These are phyloP conservation scores for Perodicticus potto DNA, from an alignment of 2,797 vertebrate species.

Conservation along the genomic window DNA sequence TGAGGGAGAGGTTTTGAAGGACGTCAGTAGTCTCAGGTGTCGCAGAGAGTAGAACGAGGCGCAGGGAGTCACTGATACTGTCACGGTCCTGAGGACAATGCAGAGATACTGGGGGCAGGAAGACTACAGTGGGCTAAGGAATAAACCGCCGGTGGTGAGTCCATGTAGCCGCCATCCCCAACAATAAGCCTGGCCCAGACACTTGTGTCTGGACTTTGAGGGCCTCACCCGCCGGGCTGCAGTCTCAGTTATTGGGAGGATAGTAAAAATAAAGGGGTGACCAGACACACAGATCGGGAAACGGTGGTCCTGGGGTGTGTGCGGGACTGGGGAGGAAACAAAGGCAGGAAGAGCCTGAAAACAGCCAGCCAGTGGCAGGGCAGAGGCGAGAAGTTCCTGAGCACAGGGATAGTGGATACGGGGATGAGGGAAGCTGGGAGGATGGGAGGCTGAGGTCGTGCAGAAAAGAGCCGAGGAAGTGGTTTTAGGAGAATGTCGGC, in stretches of 20 bases:
- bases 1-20: background rate
- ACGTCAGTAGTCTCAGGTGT: background rate
- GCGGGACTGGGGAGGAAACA: background rate
- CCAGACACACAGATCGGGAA: background rate
- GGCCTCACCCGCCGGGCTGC: background rate
- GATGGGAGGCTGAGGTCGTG: background rate
- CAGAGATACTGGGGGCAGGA: background rate
- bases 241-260: background rate
- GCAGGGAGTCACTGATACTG: background rate
- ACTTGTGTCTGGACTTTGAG: background rate
- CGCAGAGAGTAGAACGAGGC: background rate
- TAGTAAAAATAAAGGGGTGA: background rate
- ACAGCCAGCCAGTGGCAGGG: background rate
- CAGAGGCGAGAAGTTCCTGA: background rate
- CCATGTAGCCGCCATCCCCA: background rate
- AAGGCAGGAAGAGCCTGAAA: background rate
- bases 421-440: background rate
- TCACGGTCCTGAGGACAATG: background rate
- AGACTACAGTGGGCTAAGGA: background rate
- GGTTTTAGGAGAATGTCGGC: background rate
- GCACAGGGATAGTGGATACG: fast-evolving
- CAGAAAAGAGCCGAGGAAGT: background rate
- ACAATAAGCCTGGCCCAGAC: background rate
- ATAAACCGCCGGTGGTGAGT: background rate
- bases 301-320: background rate